A percentile compares a stretch with the other conserved stretches of the same genome.
Conservation (phyloP, 23 tunicate species). For the Phallusia fumigata region DNA sequence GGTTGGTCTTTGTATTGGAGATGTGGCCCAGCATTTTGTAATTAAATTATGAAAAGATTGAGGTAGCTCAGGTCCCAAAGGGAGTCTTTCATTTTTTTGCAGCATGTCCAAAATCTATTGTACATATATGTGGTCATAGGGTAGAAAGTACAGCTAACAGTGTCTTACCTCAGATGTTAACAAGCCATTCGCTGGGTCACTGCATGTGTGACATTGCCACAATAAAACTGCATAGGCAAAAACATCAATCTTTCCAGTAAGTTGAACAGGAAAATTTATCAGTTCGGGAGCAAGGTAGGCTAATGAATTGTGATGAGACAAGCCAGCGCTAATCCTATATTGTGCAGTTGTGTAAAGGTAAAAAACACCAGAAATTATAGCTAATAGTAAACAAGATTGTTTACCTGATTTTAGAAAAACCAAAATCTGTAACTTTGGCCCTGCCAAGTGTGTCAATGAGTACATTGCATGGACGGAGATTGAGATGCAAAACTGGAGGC, state of each 20-base stretch:
- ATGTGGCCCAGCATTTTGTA: conserved; percentile 59
- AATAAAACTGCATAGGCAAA: conserved; percentile 72
- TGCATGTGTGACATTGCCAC: conserved; percentile 59
- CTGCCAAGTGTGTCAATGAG: conserved; percentile 46
- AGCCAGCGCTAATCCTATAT: conserved; percentile 46
- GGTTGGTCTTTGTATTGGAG: conserved; percentile 66
- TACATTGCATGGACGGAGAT: conserved; percentile 77
- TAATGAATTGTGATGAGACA: conserved; percentile 37
- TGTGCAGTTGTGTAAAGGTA: neutral
- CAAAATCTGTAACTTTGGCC: conserved; percentile 88
- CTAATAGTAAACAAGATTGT: neutral
- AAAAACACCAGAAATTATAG: neutral
- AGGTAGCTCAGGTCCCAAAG: conserved; percentile 44
- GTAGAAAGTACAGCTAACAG: too few species aligned
- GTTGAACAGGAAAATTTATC: conserved; percentile 62
- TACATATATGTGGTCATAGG: too few species aligned
- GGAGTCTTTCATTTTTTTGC: conserved; percentile 40
- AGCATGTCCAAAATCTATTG: conserved; percentile 59
- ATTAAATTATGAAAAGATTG: conserved; percentile 44
- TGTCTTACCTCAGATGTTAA: conserved; percentile 46
- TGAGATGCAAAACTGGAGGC: conserved; percentile 93
- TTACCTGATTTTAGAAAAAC: conserved; percentile 86
- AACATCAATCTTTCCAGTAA: conserved; percentile 86
- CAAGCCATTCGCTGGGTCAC: conserved; percentile 32
- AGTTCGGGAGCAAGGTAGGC: conserved; percentile 89